Percentiles rank a stretch among this genome's conserved stretches.
Evolutionary conservation across 2,113 vertebrate species (phyloP).

Genomic region (Scomber scombrus): DNA sequence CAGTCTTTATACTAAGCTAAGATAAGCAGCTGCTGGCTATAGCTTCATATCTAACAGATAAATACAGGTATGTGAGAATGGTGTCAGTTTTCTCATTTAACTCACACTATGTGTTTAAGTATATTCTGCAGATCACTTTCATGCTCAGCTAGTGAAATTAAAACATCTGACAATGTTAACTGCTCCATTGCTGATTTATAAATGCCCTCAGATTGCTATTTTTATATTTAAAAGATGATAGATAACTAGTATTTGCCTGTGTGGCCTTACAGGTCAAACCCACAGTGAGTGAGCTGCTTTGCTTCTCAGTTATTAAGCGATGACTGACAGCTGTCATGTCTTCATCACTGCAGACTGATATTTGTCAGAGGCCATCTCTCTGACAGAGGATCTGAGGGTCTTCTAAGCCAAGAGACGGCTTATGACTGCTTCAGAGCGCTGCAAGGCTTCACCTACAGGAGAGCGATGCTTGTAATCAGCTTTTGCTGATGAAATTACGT

Average conservation of each 20-base stretch:
- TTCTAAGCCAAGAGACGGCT: slow-evolving; percentile 57
- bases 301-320: slow-evolving; percentile 68
- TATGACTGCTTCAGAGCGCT: slow-evolving; percentile 40
- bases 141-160: too few relatives aligned
- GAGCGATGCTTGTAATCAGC: slow-evolving; percentile 59
- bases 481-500: slow-evolving; percentile 59
- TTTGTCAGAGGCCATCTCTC: slow-evolving; percentile 81
- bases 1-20: background rate
- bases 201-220: background rate
- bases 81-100: background rate
- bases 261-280: slow-evolving; percentile 60
- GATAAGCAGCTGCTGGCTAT: background rate
- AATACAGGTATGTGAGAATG: too few relatives aligned
- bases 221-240: slow-evolving; percentile 55
- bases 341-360: slow-evolving; percentile 74
- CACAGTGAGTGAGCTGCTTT: slow-evolving; percentile 57
- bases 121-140: background rate
- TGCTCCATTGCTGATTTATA: too few relatives aligned
- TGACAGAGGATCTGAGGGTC: slow-evolving; percentile 80
- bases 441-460: slow-evolving; percentile 61
- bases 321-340: slow-evolving; percentile 86
- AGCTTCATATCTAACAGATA: background rate
- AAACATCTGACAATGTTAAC: too few relatives aligned
- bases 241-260: slow-evolving; percentile 32
- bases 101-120: background rate